A percentile compares a stretch with the other conserved stretches of the same genome.
Conservation (phyloP, 2,888 invertebrate species). For the Ormyrus labotus region DNA sequence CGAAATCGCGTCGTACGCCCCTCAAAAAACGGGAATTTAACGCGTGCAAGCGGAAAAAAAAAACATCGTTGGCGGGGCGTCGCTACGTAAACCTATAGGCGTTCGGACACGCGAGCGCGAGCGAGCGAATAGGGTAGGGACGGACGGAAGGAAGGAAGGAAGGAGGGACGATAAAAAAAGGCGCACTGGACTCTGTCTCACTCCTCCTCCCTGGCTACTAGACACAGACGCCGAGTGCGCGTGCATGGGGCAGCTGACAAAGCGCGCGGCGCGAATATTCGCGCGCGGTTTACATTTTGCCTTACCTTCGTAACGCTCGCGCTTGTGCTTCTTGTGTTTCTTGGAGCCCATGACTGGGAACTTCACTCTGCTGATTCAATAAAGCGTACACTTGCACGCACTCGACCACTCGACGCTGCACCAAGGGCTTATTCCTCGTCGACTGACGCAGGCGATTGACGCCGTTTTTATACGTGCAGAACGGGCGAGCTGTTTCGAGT, state of each 20-base stretch:
- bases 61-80: not conserved
- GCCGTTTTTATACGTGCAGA: too few relatives aligned
- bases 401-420: too few relatives aligned
- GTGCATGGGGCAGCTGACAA: constrained; percentile 34
- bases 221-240: not conserved
- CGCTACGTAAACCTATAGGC: not conserved
- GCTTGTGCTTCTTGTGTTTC: constrained; percentile 75
- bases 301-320: constrained; percentile 72
- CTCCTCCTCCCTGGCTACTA: not conserved
- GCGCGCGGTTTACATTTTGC: constrained; percentile 56
- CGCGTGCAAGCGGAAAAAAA: not conserved
- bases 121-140: not conserved
- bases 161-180: constrained; percentile 42
- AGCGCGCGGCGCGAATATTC: not conserved
- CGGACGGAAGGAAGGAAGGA: constrained; percentile 30
- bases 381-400: too few relatives aligned
- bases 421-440: too few relatives aligned
- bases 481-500: too few relatives aligned
- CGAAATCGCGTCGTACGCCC: too few relatives aligned
- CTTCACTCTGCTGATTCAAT: not conserved
- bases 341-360: constrained; percentile 69
- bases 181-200: not conserved
- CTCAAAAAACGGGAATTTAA: too few relatives aligned
- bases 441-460: too few relatives aligned
- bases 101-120: not conserved